Conservation (phyloP, 64 coral and sea anemone genomes). For the Pocillopora damicornis region DNA sequence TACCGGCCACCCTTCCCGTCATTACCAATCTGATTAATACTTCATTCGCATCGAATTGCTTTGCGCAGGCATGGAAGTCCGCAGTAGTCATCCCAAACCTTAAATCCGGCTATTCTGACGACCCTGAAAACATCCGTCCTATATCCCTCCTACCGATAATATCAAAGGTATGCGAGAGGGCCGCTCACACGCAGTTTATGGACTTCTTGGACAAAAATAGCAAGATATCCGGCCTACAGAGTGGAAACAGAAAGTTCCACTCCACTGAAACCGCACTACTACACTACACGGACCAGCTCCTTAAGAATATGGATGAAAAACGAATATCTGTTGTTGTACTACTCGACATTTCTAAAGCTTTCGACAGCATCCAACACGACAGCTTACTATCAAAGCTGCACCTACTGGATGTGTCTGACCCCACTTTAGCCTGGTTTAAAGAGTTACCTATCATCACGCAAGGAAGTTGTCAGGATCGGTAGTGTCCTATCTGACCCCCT, state of each 20-base stretch:
- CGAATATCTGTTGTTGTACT: too few species aligned
- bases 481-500: constrained; percentile 3
- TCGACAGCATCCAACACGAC: constrained; percentile 49
- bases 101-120: not conserved
- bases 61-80: not conserved
- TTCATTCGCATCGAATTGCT: too few species aligned
- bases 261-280: not conserved
- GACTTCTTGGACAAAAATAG: not conserved
- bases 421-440: constrained; percentile 17
- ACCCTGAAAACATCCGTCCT: too few species aligned
- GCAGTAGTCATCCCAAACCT: not conserved
- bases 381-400: not conserved
- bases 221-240: not conserved
- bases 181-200: not conserved
- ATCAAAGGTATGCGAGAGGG: not conserved
- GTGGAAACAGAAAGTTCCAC: not conserved
- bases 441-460: constrained; percentile 10
- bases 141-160: too few species aligned
- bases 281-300: not conserved
- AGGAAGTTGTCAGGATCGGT: constrained; percentile 22
- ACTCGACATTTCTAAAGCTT: constrained; percentile 19
- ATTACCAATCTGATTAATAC: too few species aligned
- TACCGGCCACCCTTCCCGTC: too few species aligned
- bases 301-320: too few species aligned
- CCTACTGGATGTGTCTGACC: constrained; percentile 7